Evolutionary conservation across 2,113 vertebrate species (phyloP), one percentile per base, ranked within the genome.

Genomic region (Xyrauchen texanus): DNA sequence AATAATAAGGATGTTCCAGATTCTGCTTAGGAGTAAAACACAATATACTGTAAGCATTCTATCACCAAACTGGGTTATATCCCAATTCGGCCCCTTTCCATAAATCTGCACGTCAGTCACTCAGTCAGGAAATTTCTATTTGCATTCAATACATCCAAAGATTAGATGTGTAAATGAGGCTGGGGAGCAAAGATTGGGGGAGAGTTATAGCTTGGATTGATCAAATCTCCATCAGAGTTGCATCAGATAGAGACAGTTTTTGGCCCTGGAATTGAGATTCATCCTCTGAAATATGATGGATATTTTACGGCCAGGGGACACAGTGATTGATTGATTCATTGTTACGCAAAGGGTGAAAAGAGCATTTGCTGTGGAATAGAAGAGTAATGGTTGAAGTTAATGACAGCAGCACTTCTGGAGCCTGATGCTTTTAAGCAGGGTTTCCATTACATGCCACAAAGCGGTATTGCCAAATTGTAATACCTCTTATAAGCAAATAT

Each of bases 291-390:
- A 71, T 79, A 60, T 3, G 78, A 81, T 78, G n/a, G n/a, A 60
- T 77, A 82, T 86, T 67, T 13, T 77, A 52, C 34, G 42, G 83
- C 79, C 71, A 10, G 46, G 55, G 70, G 76, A 79, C 47, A n/a
- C 68, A 46, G 21, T 86, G 85, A 89, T 60, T 87, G 88, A 90
- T 88, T 88, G 70, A 80, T 86, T 68, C 71, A 86, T 79, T 82
- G 87, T 79, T 69, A 79, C 8, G 1, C 77, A 80, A 81, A 71
- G 10, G 61, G 74, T 12, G 11, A 71, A 73, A 67, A 21, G 76
- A 79, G 7, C 0, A 16, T 0, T 53, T 3, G 4, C 65, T 68
- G 65, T 81, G 84, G n/a, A 77, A 80, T 71, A 79, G 80, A 80
- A 78, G 71, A 86, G 79, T 85, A 87, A 90, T 84, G 62, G 85